Evolutionary conservation across 2,888 invertebrate genomes (phyloP).

Genomic region (Pemphredon lugubris): DNA sequence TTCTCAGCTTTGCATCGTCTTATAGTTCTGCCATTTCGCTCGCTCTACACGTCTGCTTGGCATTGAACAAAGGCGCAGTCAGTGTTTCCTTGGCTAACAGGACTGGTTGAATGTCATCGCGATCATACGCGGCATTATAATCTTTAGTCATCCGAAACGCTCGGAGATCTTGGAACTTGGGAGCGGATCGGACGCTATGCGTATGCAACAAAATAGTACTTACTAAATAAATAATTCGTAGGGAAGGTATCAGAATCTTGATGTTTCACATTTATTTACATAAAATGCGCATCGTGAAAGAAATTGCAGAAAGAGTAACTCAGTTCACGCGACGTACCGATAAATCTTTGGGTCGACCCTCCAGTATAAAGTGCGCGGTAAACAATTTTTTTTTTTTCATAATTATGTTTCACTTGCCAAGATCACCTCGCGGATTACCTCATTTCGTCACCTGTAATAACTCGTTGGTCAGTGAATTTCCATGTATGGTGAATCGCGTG

Average conservation of each 20-base stretch:
- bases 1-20: conserved; percentile 7
- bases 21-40: conserved; percentile 6
- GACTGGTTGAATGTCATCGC: background rate
- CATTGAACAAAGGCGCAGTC: background rate
- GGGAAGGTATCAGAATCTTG: too few relatives aligned
- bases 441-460: conserved; percentile 47
- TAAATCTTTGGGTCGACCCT: background rate
- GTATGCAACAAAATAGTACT: too few relatives aligned
- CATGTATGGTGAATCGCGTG: conserved; percentile 53
- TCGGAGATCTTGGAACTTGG: conserved; percentile 2
- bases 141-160: conserved; percentile 10
- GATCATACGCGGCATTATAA: background rate
- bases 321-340: too few relatives aligned
- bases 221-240: too few relatives aligned
- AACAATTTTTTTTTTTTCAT: conserved; percentile 1
- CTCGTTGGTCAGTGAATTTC: conserved; percentile 50
- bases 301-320: background rate
- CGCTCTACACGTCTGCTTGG: background rate
- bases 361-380: background rate
- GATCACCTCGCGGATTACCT: conserved; percentile 34
- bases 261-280: background rate
- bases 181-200: background rate
- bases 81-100: background rate
- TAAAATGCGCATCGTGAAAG: background rate
- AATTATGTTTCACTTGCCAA: conserved; percentile 4